Percentiles rank a stretch among this genome's conserved stretches.
phyloP scores from a whole-genome alignment of 2,797 vertebrate species.

The Myotis vivesi region DNA sequence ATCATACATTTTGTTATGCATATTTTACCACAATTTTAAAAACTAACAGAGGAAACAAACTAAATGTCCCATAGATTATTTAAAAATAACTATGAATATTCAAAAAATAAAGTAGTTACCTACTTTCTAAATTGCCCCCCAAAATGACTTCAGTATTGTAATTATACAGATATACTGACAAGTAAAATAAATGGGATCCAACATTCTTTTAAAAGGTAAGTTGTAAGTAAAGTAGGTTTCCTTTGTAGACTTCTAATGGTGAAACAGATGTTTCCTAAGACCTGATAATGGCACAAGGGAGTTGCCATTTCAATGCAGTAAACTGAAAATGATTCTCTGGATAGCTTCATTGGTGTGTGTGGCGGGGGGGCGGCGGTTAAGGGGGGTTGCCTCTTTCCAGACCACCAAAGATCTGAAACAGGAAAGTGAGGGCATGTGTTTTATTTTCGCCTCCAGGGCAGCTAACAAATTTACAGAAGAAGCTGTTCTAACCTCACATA shows the following conservation, averaged over 20 bases:
- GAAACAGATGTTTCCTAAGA: constrained; percentile 61
- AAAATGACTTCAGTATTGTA: neutral
- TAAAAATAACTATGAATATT: neutral
- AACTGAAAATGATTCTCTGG: constrained; percentile 59
- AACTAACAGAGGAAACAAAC: neutral
- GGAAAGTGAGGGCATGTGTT: constrained; percentile 67
- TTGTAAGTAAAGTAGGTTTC: neutral
- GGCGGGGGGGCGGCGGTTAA: too few species aligned
- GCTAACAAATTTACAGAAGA: constrained; percentile 74
- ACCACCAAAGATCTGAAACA: constrained; percentile 64
- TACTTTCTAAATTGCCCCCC: neutral
- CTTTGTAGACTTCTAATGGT: neutral
- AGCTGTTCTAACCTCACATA: constrained; percentile 72
- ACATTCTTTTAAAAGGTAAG: neutral
- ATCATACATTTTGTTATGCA: neutral
- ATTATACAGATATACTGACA: neutral
- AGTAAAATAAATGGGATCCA: neutral
- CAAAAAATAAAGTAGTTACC: neutral
- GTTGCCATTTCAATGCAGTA: constrained; percentile 28
- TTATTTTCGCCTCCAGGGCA: constrained; percentile 73
- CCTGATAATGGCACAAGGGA: neutral
- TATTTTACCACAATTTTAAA: neutral
- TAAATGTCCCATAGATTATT: neutral
- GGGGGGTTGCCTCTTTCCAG: neutral
- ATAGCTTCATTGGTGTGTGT: neutral